These are phyloP conservation scores for Ctenomys sociabilis DNA, from an alignment of 2,113 vertebrate genomes.

Conservation along the genomic window DNA sequence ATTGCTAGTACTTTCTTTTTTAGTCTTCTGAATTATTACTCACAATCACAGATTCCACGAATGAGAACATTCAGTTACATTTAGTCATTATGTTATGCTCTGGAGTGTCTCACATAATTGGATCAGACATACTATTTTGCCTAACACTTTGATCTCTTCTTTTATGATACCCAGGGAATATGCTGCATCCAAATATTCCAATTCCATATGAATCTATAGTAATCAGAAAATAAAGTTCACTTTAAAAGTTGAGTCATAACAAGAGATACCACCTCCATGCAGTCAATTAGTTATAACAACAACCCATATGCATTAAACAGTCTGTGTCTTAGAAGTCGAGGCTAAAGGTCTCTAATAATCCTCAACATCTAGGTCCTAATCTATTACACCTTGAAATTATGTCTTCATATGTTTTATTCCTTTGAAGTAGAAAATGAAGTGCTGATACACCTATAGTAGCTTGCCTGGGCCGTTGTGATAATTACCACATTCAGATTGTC, in stretches of 20 bases:
- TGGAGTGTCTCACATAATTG: neutral
- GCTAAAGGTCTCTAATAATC: neutral
- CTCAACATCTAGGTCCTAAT: neutral
- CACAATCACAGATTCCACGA: neutral
- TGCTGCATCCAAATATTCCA: neutral
- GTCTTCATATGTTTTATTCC: neutral
- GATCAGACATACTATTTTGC: neutral
- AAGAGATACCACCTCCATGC: neutral
- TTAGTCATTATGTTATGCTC: slow-evolving; percentile 40
- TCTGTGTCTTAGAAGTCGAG: neutral
- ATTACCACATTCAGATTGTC: neutral
- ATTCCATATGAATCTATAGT: neutral
- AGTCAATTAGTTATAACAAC: slow-evolving; percentile 39
- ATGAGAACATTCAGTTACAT: neutral
- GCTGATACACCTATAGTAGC: neutral
- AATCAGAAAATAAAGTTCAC: neutral
- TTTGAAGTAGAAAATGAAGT: neutral
- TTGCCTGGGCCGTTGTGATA: neutral
- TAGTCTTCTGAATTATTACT: slow-evolving; percentile 22
- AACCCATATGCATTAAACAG: neutral
- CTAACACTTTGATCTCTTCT: neutral
- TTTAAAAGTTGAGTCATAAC: neutral
- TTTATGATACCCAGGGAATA: slow-evolving; percentile 15
- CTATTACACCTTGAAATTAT: slow-evolving; percentile 6
- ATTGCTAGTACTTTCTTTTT: slow-evolving; percentile 1